Base-by-base conservation (phyloP, 1,140 invertebrate genomes). In the Dreissena rostriformis region DNA sequence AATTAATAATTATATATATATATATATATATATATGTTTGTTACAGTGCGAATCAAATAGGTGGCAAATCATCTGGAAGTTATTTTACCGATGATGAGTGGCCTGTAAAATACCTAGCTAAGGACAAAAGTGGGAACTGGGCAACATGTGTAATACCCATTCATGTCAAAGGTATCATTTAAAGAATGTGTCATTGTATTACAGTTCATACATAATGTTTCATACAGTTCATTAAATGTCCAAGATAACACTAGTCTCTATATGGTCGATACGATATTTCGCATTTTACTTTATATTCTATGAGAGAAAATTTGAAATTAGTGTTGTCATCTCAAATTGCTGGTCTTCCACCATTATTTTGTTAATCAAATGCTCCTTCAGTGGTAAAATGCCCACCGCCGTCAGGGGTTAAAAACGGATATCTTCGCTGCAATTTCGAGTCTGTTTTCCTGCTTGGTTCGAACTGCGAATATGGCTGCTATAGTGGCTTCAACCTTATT, bases 391-490 rank as follows among this genome's bases (percentile, higher is more conserved):
- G 76, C 29, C 11, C 1, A 11, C 0, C 49, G 5, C 76, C 76
- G 26, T 15, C 14, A 28, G 10, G 28, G 7, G 26, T 79, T 14
- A 6, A 51, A 19, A 79, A 79, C 28, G 76, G 76, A 15, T 79
- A 79, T 55, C 68, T 53, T 55, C 51, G 29, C 11, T 79, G 76
- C n/a, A 24, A 68, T 28, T 66, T 65, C 12, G 61, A 22, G 15
- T 68, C 76, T 7, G 76, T 68, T 2, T 24, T 24, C 24, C 17
- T 79, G 22, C 19, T 66, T 28, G 66, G 66, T 22, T 65, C 65
- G 1, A 22, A 17, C 0, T 79, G 76, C 51, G 29, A 29, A n/a
- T 79, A 68, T 68, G 76, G 76, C 28, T 79, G 76, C 24, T 79
- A 79, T 53, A 65, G 70, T 26, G 76, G 76, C 11, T 79, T 52